These are phyloP conservation scores for Sapayoa aenigma DNA, from an alignment of 2,113 vertebrate genomes.

Conservation along the genomic window DNA sequence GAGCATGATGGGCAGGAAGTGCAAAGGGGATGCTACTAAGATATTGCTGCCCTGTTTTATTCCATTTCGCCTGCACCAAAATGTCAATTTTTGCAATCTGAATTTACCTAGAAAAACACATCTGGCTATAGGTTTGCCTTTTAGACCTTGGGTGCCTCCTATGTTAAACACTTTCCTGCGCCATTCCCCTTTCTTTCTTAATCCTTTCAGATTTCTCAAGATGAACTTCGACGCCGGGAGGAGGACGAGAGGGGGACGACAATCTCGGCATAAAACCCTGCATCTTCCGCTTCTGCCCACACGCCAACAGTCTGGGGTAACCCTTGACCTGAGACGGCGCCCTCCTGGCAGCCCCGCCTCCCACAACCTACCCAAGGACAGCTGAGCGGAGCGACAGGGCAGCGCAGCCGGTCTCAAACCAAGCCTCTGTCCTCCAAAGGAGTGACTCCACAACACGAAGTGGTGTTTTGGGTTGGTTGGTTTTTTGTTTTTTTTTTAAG, in stretches of 20 bases:
- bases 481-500: background rate
- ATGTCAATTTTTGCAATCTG: background rate
- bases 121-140: background rate
- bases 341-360: background rate
- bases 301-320: background rate
- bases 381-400: background rate
- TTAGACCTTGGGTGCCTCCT: background rate
- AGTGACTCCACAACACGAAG: background rate
- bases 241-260: fast-evolving
- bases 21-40: background rate
- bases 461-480: background rate
- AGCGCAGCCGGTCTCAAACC: background rate
- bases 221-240: fast-evolving
- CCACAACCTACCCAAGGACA: background rate
- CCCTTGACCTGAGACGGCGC: background rate
- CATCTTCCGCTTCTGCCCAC: background rate
- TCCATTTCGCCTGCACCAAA: background rate
- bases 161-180: background rate
- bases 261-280: background rate
- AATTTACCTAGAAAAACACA: background rate
- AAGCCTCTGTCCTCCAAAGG: background rate
- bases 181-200: background rate
- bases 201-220: background rate
- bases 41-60: background rate
- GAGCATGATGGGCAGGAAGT: too few relatives aligned